Evolutionary conservation across 2,113 vertebrate genomes (phyloP).

Genomic region (Procavia capensis): DNA sequence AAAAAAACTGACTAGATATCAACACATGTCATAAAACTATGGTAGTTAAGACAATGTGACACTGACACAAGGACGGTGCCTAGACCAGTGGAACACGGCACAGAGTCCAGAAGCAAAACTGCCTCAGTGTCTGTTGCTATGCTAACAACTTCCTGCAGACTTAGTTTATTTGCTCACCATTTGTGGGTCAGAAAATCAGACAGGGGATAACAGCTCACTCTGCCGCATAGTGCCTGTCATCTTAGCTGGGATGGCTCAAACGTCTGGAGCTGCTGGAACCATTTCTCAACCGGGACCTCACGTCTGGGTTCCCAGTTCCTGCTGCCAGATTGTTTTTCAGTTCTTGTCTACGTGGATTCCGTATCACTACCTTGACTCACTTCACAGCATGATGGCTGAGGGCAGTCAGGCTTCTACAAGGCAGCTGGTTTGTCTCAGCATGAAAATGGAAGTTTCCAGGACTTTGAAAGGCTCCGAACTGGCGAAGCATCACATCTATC

Average conservation of each 20-base stretch:
- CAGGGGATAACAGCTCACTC: not conserved
- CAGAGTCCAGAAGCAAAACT: not conserved
- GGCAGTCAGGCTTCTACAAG: not conserved
- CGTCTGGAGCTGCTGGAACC: not conserved
- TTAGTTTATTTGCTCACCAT: not conserved
- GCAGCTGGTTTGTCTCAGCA: not conserved
- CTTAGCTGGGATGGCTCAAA: not conserved
- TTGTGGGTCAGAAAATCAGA: not conserved
- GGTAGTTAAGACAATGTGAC: too few species aligned
- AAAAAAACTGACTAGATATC: not conserved
- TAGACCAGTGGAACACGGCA: too few species aligned
- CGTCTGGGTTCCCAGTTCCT: not conserved
- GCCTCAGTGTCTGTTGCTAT: accelerated
- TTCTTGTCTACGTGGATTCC: not conserved
- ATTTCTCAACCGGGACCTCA: not conserved
- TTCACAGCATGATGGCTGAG: not conserved
- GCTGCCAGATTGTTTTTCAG: not conserved
- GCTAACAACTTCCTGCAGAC: not conserved
- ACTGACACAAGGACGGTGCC: not conserved
- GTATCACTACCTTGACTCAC: not conserved
- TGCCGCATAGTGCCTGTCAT: not conserved
- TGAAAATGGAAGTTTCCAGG: accelerated
- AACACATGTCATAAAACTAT: not conserved
- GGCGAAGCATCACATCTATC: not conserved
- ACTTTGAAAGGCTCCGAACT: accelerated